Evolutionary conservation across 2,113 vertebrate species (phyloP).

Genomic region (Baryphthengus martii): DNA sequence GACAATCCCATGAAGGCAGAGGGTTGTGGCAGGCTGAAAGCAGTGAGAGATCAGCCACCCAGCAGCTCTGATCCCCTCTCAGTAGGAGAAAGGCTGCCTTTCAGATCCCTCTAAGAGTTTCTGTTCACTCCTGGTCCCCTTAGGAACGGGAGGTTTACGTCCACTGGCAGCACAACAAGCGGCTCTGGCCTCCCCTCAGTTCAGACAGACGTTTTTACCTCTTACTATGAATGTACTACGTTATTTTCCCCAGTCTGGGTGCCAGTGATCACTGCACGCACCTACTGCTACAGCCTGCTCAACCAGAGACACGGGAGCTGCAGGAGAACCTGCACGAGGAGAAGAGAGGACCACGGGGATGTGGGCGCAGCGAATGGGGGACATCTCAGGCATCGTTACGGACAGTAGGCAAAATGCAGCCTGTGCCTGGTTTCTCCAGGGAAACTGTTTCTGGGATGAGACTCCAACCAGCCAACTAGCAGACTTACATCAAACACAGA

Average conservation of each 20-base stretch:
- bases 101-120: neutral
- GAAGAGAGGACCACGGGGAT: neutral
- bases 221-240: neutral
- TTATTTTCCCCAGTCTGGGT: neutral
- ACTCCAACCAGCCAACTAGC: neutral
- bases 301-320: rapidly evolving
- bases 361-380: neutral
- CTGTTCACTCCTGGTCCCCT: neutral
- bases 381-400: rapidly evolving
- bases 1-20: neutral
- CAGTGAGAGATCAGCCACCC: neutral
- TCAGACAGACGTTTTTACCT: neutral
- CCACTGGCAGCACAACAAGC: neutral
- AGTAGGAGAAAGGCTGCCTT: neutral
- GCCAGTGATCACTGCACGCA: neutral
- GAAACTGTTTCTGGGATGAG: neutral
- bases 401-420: neutral
- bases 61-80: neutral
- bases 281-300: neutral
- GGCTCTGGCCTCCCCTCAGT: neutral
- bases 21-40: neutral
- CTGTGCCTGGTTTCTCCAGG: neutral
- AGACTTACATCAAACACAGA: neutral
- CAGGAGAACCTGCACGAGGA: neutral
- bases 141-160: neutral